Evolutionary conservation across 2,797 vertebrate species (phyloP).

Genomic region (Lithobates pipiens): DNA sequence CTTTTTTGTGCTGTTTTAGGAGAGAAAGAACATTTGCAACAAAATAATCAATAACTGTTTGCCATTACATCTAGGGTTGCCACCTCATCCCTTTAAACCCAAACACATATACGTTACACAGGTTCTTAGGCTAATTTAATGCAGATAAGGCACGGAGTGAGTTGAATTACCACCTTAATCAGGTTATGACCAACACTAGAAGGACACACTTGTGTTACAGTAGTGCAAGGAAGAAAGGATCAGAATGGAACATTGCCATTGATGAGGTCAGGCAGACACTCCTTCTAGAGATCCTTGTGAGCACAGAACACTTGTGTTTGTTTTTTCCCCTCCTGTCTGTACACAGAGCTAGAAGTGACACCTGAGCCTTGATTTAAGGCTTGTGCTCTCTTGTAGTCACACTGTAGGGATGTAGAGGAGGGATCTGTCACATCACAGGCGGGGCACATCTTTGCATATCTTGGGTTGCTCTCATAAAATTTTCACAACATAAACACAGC

Average conservation of each 20-base stretch:
- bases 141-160: too few relatives aligned
- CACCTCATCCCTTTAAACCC: too few relatives aligned
- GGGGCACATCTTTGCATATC: slow-evolving; percentile 61
- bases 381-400: neutral
- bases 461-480: slow-evolving; percentile 54
- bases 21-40: too few relatives aligned
- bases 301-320: neutral
- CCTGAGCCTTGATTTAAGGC: neutral
- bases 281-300: too few relatives aligned
- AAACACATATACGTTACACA: too few relatives aligned
- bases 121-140: too few relatives aligned
- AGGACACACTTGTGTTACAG: too few relatives aligned
- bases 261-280: neutral
- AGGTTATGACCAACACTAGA: too few relatives aligned
- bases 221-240: neutral
- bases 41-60: too few relatives aligned
- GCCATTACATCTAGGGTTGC: too few relatives aligned
- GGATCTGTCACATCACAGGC: slow-evolving; percentile 44
- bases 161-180: too few relatives aligned
- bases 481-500: slow-evolving; percentile 53
- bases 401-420: neutral
- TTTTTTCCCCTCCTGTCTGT: neutral
- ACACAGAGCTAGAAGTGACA: neutral
- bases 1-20: too few relatives aligned
- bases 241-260: neutral